Evolutionary conservation across 2,113 vertebrate genomes (phyloP).

Genomic region (Thymallus thymallus): DNA sequence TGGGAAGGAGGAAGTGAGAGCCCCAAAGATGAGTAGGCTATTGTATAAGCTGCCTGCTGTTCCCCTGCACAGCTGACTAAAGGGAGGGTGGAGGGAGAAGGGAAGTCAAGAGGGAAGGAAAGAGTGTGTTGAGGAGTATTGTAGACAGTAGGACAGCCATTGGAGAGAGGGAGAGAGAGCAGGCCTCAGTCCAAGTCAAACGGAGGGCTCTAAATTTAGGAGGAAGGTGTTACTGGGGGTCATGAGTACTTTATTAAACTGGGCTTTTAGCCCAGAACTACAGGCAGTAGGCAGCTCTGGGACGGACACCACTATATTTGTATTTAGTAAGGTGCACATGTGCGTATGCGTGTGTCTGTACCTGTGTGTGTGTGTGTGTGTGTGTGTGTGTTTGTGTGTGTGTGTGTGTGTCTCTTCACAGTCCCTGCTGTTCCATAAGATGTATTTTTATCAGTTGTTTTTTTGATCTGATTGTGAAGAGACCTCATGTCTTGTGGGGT

Average conservation of each 20-base stretch:
- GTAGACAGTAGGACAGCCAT: not conserved
- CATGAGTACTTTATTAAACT: slow-evolving; percentile 77
- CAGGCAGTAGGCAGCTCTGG: slow-evolving; percentile 43
- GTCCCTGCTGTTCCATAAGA: too few relatives aligned
- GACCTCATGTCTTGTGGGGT: too few relatives aligned
- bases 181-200: slow-evolving; percentile 76
- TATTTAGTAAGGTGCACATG: too few relatives aligned
- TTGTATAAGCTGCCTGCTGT: slow-evolving; percentile 29
- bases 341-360: too few relatives aligned
- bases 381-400: too few relatives aligned
- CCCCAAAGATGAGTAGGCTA: slow-evolving; percentile 33
- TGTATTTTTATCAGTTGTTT: too few relatives aligned
- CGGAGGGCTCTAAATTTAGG: slow-evolving; percentile 81
- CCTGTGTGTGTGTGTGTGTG: too few relatives aligned
- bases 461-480: too few relatives aligned
- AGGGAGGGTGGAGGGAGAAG: slow-evolving; percentile 10
- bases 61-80: slow-evolving; percentile 9
- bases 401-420: too few relatives aligned
- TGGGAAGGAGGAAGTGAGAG: slow-evolving; percentile 18
- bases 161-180: not conserved
- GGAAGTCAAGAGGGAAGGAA: not conserved
- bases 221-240: slow-evolving; percentile 79
- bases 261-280: slow-evolving; percentile 64
- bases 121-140: too few relatives aligned
- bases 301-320: too few relatives aligned